phyloP scores from a whole-genome alignment of 2,113 vertebrate species.

The Tapirus terrestris region DNA sequence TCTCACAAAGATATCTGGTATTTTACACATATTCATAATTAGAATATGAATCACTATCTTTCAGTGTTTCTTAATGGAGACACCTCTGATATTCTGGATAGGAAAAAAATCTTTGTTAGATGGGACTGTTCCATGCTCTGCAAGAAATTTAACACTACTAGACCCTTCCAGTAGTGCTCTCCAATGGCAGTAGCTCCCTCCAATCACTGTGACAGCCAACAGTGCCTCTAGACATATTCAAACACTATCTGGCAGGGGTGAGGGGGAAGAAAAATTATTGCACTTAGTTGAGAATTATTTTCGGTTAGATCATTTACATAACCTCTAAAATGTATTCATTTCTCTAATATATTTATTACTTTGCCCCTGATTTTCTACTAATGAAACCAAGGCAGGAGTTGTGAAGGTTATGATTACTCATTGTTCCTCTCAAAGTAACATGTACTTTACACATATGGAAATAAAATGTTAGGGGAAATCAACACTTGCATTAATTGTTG shows the following conservation, averaged over 20 bases:
- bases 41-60: not conserved
- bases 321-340: slow-evolving; percentile 6
- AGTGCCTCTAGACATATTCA: not conserved
- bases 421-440: not conserved
- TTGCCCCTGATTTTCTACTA: not conserved
- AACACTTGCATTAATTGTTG: not conserved
- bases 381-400: not conserved
- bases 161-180: not conserved
- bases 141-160: not conserved
- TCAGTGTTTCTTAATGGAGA: not conserved
- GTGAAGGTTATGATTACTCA: not conserved
- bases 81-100: not conserved
- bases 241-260: not conserved
- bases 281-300: not conserved
- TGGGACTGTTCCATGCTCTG: not conserved
- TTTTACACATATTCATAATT: not conserved
- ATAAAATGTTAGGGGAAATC: not conserved
- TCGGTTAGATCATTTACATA: not conserved
- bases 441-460: not conserved
- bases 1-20: not conserved
- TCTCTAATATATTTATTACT: slow-evolving; percentile 1
- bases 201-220: not conserved
- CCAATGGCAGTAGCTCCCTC: not conserved
- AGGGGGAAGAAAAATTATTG: not conserved
- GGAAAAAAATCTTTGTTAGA: slow-evolving; percentile 8